Percentiles rank a stretch among this genome's conserved stretches.
Evolutionary conservation across 1,140 invertebrate genomes (phyloP).

Genomic region (Pseudobourletiella spinata): DNA sequence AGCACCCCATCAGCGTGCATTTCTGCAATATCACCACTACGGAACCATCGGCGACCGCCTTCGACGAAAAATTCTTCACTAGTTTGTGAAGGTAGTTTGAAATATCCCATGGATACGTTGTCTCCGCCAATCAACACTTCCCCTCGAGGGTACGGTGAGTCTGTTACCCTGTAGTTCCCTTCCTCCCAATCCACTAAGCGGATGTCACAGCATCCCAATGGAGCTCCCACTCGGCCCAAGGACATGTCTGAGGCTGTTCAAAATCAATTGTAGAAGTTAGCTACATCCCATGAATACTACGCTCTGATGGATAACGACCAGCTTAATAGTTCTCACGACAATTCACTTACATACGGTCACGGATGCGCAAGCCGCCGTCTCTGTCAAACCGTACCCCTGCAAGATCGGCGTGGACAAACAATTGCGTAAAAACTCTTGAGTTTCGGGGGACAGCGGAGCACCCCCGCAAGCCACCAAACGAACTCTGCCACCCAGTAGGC

Average conservation of each 20-base stretch:
- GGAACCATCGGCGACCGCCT: conserved; percentile 79
- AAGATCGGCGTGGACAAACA: conserved; percentile 83
- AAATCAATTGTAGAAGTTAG: too few relatives aligned
- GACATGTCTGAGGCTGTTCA: conserved; percentile 61
- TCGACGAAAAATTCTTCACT: conserved; percentile 81
- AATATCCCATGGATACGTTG: conserved; percentile 88
- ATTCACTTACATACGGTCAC: conserved; percentile 70
- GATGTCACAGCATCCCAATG: conserved; percentile 76
- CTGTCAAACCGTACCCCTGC: conserved; percentile 95
- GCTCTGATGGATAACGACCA: too few relatives aligned
- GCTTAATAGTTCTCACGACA: too few relatives aligned
- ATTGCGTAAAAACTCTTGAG: conserved; percentile 86
- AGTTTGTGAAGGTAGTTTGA: conserved; percentile 80
- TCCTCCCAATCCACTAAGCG: conserved; percentile 89
- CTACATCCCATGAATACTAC: too few relatives aligned
- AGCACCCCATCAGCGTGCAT: conserved; percentile 83
- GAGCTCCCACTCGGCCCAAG: conserved; percentile 79
- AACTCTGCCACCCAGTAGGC: conserved; percentile 76
- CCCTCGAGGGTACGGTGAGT: conserved; percentile 82
- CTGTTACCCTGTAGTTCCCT: conserved; percentile 79
- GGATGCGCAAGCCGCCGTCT: conserved; percentile 87
- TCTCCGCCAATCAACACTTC: conserved; percentile 89
- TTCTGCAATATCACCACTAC: conserved; percentile 93
- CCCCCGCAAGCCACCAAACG: conserved; percentile 82
- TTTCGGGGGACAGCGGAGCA: conserved; percentile 90